A percentile compares a stretch with the other conserved stretches of the same genome.
phyloP scores from a whole-genome alignment of 2,888 invertebrate species.

The Gari tellinella region DNA sequence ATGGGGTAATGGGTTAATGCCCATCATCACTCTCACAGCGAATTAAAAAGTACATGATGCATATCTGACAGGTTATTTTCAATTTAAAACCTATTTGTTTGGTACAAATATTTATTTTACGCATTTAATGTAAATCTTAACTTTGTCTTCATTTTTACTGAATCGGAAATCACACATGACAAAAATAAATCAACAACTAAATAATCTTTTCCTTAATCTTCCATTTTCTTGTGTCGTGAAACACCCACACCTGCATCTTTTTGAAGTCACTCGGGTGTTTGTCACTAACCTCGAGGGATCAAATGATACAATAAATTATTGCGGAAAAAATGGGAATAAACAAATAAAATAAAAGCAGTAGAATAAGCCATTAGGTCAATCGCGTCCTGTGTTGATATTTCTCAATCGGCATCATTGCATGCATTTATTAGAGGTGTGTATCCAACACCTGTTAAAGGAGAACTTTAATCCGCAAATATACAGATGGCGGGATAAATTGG shows the following conservation, averaged over 20 bases:
- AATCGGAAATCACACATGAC: too few species aligned
- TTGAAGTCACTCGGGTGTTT: conserved; percentile 16
- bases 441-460: conserved; percentile 37
- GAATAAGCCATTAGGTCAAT: neutral
- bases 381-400: conserved; percentile 31
- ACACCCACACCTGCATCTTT: conserved; percentile 24
- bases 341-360: conserved; percentile 1
- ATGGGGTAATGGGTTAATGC: too few species aligned
- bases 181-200: too few species aligned
- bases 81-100: neutral
- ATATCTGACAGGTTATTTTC: too few species aligned
- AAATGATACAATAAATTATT: neutral
- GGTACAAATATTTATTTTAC: conserved; percentile 6
- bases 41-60: too few species aligned
- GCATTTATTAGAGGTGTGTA: conserved; percentile 40
- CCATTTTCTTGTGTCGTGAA: neutral
- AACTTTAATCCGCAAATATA: conserved; percentile 29
- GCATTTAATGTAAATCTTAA: neutral
- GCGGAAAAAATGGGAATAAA: neutral
- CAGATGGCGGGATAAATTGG: conserved; percentile 8
- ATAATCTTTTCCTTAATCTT: too few species aligned
- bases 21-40: too few species aligned
- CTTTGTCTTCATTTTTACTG: too few species aligned
- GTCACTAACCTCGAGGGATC: neutral
- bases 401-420: conserved; percentile 32